Evolutionary conservation across 2,797 vertebrate genomes (phyloP), one percentile per base, ranked within the genome.

Genomic region (Anolis apletophallus): DNA sequence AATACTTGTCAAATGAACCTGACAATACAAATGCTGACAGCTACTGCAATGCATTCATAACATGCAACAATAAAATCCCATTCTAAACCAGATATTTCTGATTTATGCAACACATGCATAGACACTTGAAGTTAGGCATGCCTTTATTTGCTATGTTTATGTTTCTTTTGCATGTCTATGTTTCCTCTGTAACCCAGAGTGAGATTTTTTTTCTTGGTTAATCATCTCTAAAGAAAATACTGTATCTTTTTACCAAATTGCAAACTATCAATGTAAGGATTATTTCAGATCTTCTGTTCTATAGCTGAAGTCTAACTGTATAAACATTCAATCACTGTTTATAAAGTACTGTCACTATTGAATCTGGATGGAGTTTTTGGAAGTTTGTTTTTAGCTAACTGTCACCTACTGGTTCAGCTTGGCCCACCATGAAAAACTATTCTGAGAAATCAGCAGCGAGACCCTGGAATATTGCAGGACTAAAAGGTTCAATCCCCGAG

Each of bases 21-120:
- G 52, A 81, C 46, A 91, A 78, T 3, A 6, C 7, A 82, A 88
- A 85, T 82, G 40, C 84, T 91, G 87, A 80, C 86, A 81, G 81
- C 17, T 86, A 86, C 89, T 83, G 55, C 88, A 90, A 90, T 59
- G 82, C 0, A 1, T 12, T 72, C 87, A 91, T 87, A 86, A 91
- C 92, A 93, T 84, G 86, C 82, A 89, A 88, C 84, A 61, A 90
- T 93, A 90, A 92, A 74, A 93, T 85, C 73, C 57, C 67, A 89
- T 1, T 90, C 80, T 85, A 19, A 0, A 79, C 85, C 90, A 94
- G 93, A 85, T 93, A 90, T 88, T 91, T 90, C 50, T 26, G n/a
- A 82, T 84, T 89, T 80, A 85, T 72, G 50, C 81, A 84, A 85
- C 52, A 67, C 59, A 32, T 6, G 32, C 21, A 57, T 17, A 55